Percentiles rank a stretch among this genome's conserved stretches.
Evolutionary conservation across 1,140 invertebrate species (phyloP).

Genomic region (Hesperophylax magnus): DNA sequence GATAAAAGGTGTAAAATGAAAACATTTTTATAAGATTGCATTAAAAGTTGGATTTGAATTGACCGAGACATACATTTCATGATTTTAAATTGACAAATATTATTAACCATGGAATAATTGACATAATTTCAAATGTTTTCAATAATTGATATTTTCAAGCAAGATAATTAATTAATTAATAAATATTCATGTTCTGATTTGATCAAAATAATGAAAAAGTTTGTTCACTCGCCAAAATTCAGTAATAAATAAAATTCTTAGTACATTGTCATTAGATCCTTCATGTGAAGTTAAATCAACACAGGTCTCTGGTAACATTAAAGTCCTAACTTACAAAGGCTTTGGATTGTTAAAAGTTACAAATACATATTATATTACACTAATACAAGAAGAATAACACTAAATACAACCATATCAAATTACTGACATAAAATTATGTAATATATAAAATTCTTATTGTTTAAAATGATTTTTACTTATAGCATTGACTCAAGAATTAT

Average conservation of each 20-base stretch:
- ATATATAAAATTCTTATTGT: conserved; percentile 7
- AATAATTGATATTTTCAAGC: neutral
- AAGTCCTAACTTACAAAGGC: conserved; percentile 57
- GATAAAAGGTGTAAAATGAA: neutral
- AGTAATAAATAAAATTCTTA: conserved; percentile 9
- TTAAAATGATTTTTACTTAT: conserved; percentile 3
- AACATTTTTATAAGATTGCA: neutral
- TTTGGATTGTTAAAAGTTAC: conserved; percentile 56
- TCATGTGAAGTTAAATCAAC: conserved; percentile 39
- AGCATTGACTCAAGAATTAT: conserved; percentile 22
- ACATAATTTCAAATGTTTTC: neutral
- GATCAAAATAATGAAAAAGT: neutral
- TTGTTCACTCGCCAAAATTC: neutral
- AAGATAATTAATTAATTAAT: neutral
- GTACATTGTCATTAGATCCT: conserved; percentile 33
- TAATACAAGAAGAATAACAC: conserved; percentile 48
- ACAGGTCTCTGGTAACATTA: conserved; percentile 54
- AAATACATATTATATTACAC: conserved; percentile 48
- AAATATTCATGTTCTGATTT: neutral
- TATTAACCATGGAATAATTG: conserved; percentile 22
- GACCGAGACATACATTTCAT: neutral
- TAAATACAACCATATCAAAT: conserved; percentile 57
- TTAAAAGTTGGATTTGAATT: conserved; percentile 9
- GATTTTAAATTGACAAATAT: conserved; percentile 28
- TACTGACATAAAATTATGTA: conserved; percentile 45